A percentile compares a stretch with the other conserved stretches of the same genome.
Conservation (phyloP, 2,797 vertebrate genomes). For the Diplodus sargus region DNA sequence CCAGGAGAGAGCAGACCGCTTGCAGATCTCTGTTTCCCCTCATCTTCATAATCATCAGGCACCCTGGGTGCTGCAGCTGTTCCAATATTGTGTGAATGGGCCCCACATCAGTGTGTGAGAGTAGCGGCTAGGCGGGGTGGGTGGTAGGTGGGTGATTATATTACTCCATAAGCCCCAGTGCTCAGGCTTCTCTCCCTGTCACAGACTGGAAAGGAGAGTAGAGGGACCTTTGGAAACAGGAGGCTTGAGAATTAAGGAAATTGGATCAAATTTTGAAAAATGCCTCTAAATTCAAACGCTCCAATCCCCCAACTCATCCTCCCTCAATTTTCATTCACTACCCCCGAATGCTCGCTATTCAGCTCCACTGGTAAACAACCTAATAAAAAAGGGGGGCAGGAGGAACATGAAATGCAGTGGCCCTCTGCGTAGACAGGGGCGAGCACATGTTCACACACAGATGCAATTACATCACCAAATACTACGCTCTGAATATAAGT, state of each 20-base stretch:
- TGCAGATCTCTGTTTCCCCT: conserved; percentile 76
- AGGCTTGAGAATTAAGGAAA: conserved; percentile 79
- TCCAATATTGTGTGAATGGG: conserved; percentile 70
- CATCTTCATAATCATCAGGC: conserved; percentile 83
- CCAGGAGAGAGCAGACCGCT: conserved; percentile 72
- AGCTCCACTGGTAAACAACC: conserved; percentile 66
- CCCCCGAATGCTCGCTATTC: conserved; percentile 54
- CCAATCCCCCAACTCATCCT: background rate
- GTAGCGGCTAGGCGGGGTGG: background rate
- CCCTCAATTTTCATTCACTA: conserved; percentile 37
- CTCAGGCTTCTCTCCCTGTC: conserved; percentile 51
- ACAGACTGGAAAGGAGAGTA: conserved; percentile 50
- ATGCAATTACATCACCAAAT: conserved; percentile 19
- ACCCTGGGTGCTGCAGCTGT: conserved; percentile 73
- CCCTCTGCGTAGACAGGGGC: conserved; percentile 24
- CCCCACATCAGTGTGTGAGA: conserved; percentile 34
- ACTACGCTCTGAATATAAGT: conserved; percentile 9
- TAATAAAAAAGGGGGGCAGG: conserved; percentile 56
- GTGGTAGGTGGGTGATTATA: conserved; percentile 67
- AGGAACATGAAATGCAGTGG: conserved; percentile 58
- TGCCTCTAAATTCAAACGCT: conserved; percentile 63
- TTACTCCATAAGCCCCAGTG: conserved; percentile 55
- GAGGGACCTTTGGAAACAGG: conserved; percentile 72
- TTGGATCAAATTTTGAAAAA: conserved; percentile 84
- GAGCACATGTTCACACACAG: conserved; percentile 45